Percentiles rank a stretch among this genome's conserved stretches.
Conservation (phyloP, 2,113 vertebrate species). For the Peromyscus maniculatus region DNA sequence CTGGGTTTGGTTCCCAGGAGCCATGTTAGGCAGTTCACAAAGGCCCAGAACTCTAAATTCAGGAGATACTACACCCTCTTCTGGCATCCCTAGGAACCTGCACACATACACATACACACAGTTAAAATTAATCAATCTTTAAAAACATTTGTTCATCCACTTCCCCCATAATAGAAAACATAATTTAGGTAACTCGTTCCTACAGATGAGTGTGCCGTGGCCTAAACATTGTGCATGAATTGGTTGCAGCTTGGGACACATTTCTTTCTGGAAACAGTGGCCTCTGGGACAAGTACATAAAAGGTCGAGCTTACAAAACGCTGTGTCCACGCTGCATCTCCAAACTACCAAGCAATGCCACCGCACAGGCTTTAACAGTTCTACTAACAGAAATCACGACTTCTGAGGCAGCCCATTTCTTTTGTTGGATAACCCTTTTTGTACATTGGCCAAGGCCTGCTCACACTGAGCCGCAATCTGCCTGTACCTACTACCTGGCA, state of each 20-base stretch:
- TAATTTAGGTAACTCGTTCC: not conserved
- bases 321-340: not conserved
- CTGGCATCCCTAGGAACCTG: not conserved
- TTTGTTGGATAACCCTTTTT: not conserved
- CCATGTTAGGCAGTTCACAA: not conserved
- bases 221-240: not conserved
- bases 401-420: slow-evolving; percentile 10
- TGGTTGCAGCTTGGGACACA: not conserved
- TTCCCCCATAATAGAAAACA: not conserved
- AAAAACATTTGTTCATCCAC: not conserved
- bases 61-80: not conserved
- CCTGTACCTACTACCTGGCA: not conserved
- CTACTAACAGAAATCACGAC: not conserved
- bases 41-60: not conserved
- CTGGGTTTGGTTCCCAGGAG: not conserved
- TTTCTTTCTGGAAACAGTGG: not conserved
- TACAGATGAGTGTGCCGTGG: not conserved
- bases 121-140: not conserved
- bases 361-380: not conserved
- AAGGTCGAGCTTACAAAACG: not conserved
- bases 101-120: not conserved
- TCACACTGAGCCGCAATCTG: slow-evolving; percentile 41
- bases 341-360: not conserved
- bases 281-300: not conserved
- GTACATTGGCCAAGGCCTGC: not conserved